A percentile compares a stretch with the other conserved stretches of the same genome.
Evolutionary conservation across 2,113 vertebrate species (phyloP).

Genomic region (Catagonus wagneri): DNA sequence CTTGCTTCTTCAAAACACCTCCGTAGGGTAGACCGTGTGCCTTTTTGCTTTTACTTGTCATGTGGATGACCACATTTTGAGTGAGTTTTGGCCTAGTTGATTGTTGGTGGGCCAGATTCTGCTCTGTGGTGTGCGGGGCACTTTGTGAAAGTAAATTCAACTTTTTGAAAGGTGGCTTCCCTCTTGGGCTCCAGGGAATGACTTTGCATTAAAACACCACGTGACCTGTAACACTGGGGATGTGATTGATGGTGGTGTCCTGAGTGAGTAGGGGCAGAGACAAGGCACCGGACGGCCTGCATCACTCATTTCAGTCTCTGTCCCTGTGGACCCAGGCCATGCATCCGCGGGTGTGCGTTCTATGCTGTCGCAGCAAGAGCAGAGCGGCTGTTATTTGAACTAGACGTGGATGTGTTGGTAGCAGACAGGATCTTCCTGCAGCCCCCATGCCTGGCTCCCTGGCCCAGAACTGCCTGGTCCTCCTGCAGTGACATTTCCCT

Average conservation of each 20-base stretch:
- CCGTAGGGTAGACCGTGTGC: not conserved
- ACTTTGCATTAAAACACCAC: not conserved
- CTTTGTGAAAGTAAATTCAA: not conserved
- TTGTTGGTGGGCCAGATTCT: not conserved
- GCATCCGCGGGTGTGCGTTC: not conserved
- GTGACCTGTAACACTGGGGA: too few species aligned
- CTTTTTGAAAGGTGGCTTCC: not conserved
- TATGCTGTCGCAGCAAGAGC: not conserved
- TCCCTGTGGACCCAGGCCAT: not conserved
- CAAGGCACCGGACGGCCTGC: fast-evolving
- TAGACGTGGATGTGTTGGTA: not conserved
- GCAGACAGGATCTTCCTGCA: not conserved
- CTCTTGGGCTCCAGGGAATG: not conserved
- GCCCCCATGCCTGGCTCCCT: fast-evolving
- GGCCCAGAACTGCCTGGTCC: not conserved
- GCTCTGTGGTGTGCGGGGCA: fast-evolving
- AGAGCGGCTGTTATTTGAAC: not conserved
- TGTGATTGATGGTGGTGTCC: not conserved
- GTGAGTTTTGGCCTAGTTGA: not conserved
- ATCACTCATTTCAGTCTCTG: not conserved
- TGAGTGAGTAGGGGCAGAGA: not conserved
- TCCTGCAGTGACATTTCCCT: not conserved
- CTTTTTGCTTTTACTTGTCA: not conserved
- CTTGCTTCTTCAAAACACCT: not conserved
- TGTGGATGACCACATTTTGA: not conserved